Percentiles rank a stretch among this genome's conserved stretches.
phyloP scores from a whole-genome alignment of 30 jellyfish, hydroid and myxozoan species.

The Calvadosia cruxmelitensis region DNA sequence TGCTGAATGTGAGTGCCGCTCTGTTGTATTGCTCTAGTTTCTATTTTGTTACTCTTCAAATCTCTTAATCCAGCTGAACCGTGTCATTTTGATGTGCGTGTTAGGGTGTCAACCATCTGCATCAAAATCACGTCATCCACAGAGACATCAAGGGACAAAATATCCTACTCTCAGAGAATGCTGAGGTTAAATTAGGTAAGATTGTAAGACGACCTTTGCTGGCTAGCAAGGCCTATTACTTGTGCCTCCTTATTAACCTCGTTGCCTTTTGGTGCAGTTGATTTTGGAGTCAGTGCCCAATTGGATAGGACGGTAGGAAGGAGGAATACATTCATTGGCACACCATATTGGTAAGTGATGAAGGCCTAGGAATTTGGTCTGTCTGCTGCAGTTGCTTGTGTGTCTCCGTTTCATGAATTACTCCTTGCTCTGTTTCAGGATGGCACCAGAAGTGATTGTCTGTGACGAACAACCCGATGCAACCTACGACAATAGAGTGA shows the following conservation, averaged over 20 bases:
- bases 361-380: no score
- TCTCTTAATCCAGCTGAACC: background rate
- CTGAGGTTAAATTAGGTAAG: conserved; percentile 93
- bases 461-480: conserved; percentile 99
- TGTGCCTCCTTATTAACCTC: background rate
- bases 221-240: background rate
- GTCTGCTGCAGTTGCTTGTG: no score
- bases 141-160: conserved; percentile 98
- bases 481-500: conserved; percentile 89
- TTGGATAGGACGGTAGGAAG: conserved; percentile 97
- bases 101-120: conserved; percentile 97
- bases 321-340: conserved; percentile 94
- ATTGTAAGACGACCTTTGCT: background rate
- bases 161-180: conserved; percentile 86
- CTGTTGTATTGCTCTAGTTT: conserved; percentile 2
- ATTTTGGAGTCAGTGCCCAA: conserved; percentile 99
- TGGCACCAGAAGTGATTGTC: conserved; percentile 99
- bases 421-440: conserved; percentile 49
- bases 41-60: background rate
- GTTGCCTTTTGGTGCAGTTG: conserved; percentile 41
- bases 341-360: conserved; percentile 98
- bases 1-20: conserved; percentile 45
- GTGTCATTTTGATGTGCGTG: background rate
- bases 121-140: conserved; percentile 90
- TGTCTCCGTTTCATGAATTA: no score